Base-by-base conservation (phyloP, 2,888 invertebrate species). In the Calameuta pallipes region DNA sequence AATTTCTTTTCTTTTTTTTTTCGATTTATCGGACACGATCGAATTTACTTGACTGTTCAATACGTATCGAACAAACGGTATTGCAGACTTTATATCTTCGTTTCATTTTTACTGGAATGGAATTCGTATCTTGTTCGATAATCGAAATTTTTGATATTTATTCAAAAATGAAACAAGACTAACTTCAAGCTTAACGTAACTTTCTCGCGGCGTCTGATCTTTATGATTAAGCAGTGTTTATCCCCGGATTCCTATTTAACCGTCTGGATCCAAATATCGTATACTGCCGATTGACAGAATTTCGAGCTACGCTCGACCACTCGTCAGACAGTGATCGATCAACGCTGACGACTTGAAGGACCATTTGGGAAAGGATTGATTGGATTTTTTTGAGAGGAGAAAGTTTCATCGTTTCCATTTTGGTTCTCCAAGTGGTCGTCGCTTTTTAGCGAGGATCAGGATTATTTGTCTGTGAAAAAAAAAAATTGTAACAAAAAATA, bases 391-490 rank as follows among this genome's bases (percentile, higher is more conserved):
- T 73, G 15, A 34, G 11, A 68, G 30, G 69, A 73, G 73, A 73
- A 35, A 73, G 41, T 75, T 35, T 9, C 23, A 56, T 41, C 31
- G 69, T 76, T 78, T 78, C 76, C 34, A n/a, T 23, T 23, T 71
- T 75, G 82, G 69, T 83, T 80, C 78, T 76, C 75, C 76, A 82
- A 79, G 76, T 79, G 74, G 85, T 82, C 82, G 69, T 73, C 73
- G 86, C 83, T 86, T 82, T 82, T 79, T 79, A 36, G 73, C 73
- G 30, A 56, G 56, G 56, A 23, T 56, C 56, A 56, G 15, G 56
- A 56, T 56, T 37, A 37, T 56, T 23, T 56, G 56, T 56, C 56
- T 56, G 23, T 4, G 4, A 56, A 56, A 15, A 15, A 15, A 6
- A 6, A 23, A 15, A 15, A 41, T 33, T 33, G 3, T 33, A 33